phyloP scores from a whole-genome alignment of 2,797 vertebrate genomes.

The Percopsis omiscomaycus region DNA sequence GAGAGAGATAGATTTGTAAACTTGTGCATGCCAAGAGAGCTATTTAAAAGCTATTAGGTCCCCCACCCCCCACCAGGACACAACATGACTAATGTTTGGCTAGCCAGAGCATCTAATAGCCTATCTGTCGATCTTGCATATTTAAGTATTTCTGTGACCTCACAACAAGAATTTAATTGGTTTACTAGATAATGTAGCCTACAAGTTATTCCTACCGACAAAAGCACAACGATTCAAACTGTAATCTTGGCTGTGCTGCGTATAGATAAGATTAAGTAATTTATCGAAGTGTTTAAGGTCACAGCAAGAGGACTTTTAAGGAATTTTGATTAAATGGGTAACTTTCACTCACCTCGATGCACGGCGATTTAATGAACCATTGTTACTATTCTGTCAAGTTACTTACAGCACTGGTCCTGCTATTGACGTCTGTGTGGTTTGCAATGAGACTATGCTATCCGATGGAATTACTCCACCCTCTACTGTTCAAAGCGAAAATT shows the following conservation, averaged over 20 bases:
- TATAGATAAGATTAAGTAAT: no score
- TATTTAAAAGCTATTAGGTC: constrained; percentile 49
- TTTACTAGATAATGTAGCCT: no score
- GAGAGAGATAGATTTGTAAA: constrained; percentile 18
- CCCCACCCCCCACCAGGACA: constrained; percentile 13
- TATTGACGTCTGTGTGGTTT: constrained; percentile 22
- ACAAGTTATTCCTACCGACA: no score
- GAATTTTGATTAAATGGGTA: no score
- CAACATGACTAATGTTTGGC: constrained; percentile 31
- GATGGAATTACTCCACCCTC: constrained; percentile 56
- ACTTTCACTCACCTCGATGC: constrained; percentile 9
- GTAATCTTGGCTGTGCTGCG: no score
- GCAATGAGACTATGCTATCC: constrained; percentile 9
- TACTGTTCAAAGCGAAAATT: constrained; percentile 48
- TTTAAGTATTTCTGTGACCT: neutral
- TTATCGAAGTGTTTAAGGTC: no score
- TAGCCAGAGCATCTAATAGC: constrained; percentile 6
- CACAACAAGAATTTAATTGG: neutral
- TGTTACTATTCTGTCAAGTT: no score
- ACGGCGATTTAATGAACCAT: no score
- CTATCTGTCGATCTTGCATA: neutral
- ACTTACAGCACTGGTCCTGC: neutral
- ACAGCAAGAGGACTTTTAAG: no score
- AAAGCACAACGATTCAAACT: no score
- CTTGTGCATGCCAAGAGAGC: constrained; percentile 38